Percentiles rank a stretch among this genome's conserved stretches.
These are phyloP conservation scores for Alca torda DNA, from an alignment of 2,797 vertebrate species.

Conservation along the genomic window DNA sequence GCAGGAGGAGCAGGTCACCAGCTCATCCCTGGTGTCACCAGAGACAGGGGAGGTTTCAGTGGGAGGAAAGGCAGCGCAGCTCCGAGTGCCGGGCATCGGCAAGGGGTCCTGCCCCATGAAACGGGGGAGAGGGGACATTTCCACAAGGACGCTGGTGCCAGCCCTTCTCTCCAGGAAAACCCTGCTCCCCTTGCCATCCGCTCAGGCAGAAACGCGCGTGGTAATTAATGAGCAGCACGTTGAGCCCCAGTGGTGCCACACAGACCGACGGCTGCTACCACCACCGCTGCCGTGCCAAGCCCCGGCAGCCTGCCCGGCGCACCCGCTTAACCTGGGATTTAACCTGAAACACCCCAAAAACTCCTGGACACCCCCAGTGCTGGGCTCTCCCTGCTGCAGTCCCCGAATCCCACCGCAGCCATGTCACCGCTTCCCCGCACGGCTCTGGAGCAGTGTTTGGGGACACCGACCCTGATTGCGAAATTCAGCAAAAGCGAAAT, in stretches of 20 bases:
- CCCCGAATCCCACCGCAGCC: background rate
- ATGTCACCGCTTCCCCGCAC: background rate
- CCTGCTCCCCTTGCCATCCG: background rate
- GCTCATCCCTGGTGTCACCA: background rate
- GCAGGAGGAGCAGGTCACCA: too few species aligned
- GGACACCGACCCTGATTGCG: rapidly evolving
- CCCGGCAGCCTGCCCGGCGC: background rate
- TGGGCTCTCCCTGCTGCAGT: background rate
- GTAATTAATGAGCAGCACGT: background rate
- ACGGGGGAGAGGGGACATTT: too few species aligned
- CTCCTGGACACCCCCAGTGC: rapidly evolving
- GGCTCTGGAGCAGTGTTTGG: rapidly evolving
- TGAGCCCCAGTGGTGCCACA: background rate
- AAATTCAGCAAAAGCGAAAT: background rate
- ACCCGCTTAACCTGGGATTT: too few species aligned
- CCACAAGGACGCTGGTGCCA: background rate
- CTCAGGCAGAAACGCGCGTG: background rate
- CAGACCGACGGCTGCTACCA: background rate
- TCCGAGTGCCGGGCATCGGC: rapidly evolving
- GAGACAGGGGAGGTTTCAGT: background rate
- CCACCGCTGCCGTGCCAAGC: background rate
- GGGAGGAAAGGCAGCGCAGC: background rate
- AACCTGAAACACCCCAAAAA: background rate
- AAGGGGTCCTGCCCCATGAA: background rate
- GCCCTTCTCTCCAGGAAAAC: background rate